phyloP scores from a whole-genome alignment of 1,140 invertebrate species.

The Papilio helenus region DNA sequence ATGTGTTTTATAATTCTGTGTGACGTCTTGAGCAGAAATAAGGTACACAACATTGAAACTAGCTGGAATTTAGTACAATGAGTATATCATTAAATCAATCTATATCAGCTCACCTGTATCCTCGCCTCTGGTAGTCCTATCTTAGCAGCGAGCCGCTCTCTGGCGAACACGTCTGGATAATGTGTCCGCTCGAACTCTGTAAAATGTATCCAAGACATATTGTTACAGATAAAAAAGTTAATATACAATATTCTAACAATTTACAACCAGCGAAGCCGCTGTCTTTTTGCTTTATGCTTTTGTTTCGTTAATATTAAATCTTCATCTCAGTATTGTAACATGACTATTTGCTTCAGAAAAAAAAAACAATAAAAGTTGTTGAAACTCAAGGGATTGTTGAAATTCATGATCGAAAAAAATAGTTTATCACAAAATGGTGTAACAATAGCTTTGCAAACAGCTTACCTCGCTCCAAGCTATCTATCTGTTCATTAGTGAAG shows the following conservation, averaged over 20 bases:
- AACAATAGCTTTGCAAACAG: no score
- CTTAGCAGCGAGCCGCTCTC: constrained; percentile 97
- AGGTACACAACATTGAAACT: background rate
- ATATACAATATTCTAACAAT: no score
- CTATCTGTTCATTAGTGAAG: constrained; percentile 99
- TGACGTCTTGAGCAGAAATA: background rate
- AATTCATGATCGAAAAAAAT: no score
- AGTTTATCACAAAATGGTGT: no score
- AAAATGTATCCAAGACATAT: constrained; percentile 48
- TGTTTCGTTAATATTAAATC: no score
- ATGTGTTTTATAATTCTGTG: background rate
- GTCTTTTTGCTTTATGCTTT: no score
- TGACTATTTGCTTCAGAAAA: no score
- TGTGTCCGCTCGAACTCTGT: constrained; percentile 84
- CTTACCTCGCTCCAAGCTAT: constrained; percentile 98
- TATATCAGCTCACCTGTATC: constrained; percentile 91
- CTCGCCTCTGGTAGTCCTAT: constrained; percentile 98
- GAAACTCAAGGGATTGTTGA: no score
- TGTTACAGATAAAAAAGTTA: no score
- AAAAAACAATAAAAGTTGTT: no score
- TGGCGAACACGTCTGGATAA: constrained; percentile 97
- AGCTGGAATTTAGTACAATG: background rate
- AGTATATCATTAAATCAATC: background rate
- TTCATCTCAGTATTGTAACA: no score
- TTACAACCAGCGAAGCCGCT: no score